Conservation (phyloP, 2,113 vertebrate genomes). For the Mustela nigripes region DNA sequence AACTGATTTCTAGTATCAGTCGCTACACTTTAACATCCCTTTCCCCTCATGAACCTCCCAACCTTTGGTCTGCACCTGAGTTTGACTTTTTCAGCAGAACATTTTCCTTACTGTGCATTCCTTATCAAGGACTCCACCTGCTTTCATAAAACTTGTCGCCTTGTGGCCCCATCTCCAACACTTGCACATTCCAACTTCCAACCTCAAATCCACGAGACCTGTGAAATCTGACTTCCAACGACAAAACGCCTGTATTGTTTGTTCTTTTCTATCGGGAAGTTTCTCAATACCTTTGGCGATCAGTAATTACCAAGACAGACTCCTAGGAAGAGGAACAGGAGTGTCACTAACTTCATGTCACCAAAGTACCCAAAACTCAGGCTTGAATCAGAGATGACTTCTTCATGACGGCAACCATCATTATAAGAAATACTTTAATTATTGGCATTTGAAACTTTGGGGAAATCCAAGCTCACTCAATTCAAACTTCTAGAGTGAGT, state of each 20-base stretch:
- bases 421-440: constrained; percentile 1
- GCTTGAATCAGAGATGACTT: not conserved
- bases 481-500: not conserved
- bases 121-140: not conserved
- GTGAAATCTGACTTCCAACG: not conserved
- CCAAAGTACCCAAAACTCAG: constrained; percentile 26
- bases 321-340: not conserved
- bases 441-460: not conserved
- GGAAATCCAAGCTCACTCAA: not conserved
- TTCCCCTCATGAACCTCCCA: not conserved
- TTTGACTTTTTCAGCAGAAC: not conserved
- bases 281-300: not conserved
- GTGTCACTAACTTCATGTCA: not conserved
- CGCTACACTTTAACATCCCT: not conserved
- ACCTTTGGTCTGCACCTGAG: not conserved
- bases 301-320: not conserved
- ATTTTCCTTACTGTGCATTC: not conserved
- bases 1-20: not conserved
- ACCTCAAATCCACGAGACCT: not conserved
- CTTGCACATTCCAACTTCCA: not conserved
- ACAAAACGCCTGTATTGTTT: not conserved
- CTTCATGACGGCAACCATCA: not conserved
- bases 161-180: not conserved
- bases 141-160: not conserved
- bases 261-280: not conserved